Evolutionary conservation across 2,888 invertebrate genomes (phyloP).

Genomic region (Apotomis betuletana): DNA sequence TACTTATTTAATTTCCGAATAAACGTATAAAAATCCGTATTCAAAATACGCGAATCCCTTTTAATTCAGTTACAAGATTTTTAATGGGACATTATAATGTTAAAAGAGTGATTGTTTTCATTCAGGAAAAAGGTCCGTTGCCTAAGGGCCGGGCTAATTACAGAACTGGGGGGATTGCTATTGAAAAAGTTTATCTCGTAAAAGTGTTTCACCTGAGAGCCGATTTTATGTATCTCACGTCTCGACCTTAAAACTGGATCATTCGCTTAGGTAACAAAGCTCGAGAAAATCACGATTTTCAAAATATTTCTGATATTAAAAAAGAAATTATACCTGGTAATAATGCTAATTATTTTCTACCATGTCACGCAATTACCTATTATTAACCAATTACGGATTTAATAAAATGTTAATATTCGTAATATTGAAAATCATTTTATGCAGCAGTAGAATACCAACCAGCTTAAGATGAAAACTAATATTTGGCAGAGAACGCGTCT

Average conservation of each 20-base stretch:
- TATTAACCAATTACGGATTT: too few species aligned
- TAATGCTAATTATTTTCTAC: too few species aligned
- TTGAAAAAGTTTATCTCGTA: conserved; percentile 19
- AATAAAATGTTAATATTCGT: too few species aligned
- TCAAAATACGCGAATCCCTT: conserved; percentile 27
- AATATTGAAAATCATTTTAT: too few species aligned
- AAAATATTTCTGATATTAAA: too few species aligned
- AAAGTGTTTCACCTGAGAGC: conserved; percentile 15
- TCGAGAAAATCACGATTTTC: too few species aligned
- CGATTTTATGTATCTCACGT: conserved; percentile 25
- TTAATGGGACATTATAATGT: conserved; percentile 5
- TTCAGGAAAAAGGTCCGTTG: conserved; percentile 26
- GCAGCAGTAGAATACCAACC: too few species aligned
- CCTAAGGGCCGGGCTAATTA: conserved; percentile 26
- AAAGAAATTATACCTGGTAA: too few species aligned
- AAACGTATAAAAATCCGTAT: conserved; percentile 9
- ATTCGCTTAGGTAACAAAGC: neutral
- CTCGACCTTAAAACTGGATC: conserved; percentile 9
- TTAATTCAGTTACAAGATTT: conserved; percentile 22
- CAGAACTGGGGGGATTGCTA: conserved; percentile 18
- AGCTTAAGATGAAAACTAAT: too few species aligned
- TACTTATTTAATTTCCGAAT: neutral
- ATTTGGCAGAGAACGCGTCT: too few species aligned
- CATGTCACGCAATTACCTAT: too few species aligned
- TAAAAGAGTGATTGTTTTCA: conserved; percentile 25